phyloP scores from a whole-genome alignment of 2,888 invertebrate genomes.

The Chaitophorus viminalis region DNA sequence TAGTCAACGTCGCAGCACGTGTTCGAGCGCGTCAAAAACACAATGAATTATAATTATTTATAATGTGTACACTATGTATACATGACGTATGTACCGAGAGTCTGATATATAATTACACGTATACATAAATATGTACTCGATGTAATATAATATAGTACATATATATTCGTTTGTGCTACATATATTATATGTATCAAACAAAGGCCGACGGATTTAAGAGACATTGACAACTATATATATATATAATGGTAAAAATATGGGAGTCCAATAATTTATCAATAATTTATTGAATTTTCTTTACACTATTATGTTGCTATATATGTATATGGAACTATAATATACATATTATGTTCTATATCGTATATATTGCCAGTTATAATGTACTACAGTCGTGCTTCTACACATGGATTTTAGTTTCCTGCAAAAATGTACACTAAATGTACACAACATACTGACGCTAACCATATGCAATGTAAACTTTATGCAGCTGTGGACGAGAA shows the following conservation, averaged over 20 bases:
- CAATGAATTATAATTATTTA: not conserved
- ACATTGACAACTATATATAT: too few species aligned
- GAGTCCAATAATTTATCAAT: not conserved
- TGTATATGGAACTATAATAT: not conserved
- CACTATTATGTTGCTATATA: too few species aligned
- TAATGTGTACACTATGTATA: not conserved
- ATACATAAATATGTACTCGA: too few species aligned
- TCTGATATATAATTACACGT: not conserved
- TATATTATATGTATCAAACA: too few species aligned
- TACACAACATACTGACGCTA: too few species aligned
- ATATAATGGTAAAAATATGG: too few species aligned
- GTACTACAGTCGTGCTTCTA: not conserved
- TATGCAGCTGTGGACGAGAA: too few species aligned
- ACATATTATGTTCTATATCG: not conserved
- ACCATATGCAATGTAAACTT: too few species aligned
- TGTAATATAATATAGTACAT: too few species aligned
- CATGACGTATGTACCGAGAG: not conserved
- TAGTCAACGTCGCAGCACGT: not conserved
- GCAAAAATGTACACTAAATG: not conserved
- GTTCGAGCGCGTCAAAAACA: not conserved
- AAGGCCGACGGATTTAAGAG: too few species aligned
- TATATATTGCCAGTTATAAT: not conserved
- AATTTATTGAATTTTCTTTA: not conserved
- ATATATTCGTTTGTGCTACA: not conserved
- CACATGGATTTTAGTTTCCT: not conserved